Evolutionary conservation across 2,797 vertebrate species (phyloP).

Genomic region (Chaunax sp.): DNA sequence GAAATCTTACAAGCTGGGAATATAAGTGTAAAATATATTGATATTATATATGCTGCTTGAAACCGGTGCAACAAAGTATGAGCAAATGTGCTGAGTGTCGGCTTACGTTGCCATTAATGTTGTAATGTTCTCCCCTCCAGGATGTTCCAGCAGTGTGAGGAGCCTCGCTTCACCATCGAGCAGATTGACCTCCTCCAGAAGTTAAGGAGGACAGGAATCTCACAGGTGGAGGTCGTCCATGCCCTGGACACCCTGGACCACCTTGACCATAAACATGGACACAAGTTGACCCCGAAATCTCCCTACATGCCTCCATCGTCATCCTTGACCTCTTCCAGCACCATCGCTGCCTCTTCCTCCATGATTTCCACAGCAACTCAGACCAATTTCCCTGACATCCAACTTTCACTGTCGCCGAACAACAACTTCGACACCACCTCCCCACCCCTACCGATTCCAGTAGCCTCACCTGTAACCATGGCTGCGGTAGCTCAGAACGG

Average conservation of each 20-base stretch:
- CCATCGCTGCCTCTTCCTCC: slow-evolving; percentile 78
- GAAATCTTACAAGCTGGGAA: not conserved
- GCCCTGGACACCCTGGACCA: slow-evolving; percentile 96
- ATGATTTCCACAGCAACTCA: slow-evolving; percentile 92
- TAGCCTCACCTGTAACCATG: slow-evolving; percentile 73
- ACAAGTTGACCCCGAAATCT: slow-evolving; percentile 88
- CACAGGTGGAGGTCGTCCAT: slow-evolving; percentile 94
- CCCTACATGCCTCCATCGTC: slow-evolving; percentile 76
- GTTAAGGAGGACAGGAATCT: slow-evolving; percentile 94
- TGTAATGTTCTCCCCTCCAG: slow-evolving; percentile 50
- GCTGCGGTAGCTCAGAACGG: slow-evolving; percentile 88
- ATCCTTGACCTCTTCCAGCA: slow-evolving; percentile 62
- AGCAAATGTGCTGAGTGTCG: not conserved
- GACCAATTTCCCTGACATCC: slow-evolving; percentile 89
- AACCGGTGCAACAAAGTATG: too few relatives aligned
- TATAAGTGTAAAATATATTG: not conserved
- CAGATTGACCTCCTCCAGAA: slow-evolving; percentile 99
- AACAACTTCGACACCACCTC: slow-evolving; percentile 92
- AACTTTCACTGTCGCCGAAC: slow-evolving; percentile 89
- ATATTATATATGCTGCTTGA: too few relatives aligned
- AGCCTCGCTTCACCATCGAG: slow-evolving; percentile 99
- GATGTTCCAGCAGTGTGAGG: slow-evolving; percentile 99
- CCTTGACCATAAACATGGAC: slow-evolving; percentile 93
- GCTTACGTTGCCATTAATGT: not conserved
- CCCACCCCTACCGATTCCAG: slow-evolving; percentile 81